Percentiles rank a stretch among this genome's conserved stretches.
phyloP scores from a whole-genome alignment of 2,888 invertebrate species.

The Agrotis puta region DNA sequence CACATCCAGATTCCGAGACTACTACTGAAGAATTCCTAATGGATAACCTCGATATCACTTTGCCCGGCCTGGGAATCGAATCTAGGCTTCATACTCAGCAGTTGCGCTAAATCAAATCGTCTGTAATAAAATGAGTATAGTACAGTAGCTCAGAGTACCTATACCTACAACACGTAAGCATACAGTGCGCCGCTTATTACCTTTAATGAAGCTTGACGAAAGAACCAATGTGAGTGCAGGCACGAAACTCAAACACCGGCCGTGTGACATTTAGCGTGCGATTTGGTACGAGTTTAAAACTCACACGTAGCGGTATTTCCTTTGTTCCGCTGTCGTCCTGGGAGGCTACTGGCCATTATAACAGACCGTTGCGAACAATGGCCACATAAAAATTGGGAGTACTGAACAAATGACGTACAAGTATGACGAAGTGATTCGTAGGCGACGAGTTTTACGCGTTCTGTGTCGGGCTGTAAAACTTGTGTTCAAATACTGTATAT shows the following conservation, averaged over 20 bases:
- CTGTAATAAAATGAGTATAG: conserved; percentile 16
- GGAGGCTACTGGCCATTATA: conserved; percentile 81
- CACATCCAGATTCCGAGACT: too few relatives aligned
- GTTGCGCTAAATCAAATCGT: background rate
- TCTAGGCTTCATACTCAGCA: background rate
- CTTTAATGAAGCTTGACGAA: conserved; percentile 81
- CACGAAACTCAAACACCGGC: conserved; percentile 75
- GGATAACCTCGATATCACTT: too few relatives aligned
- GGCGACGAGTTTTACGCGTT: conserved; percentile 48
- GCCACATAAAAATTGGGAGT: conserved; percentile 77
- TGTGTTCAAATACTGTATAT: conserved; percentile 5
- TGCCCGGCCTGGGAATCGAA: too few relatives aligned
- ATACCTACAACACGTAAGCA: conserved; percentile 36
- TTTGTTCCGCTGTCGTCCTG: conserved; percentile 75
- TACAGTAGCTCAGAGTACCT: background rate
- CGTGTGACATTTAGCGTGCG: conserved; percentile 58
- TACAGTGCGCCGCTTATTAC: conserved; percentile 64
- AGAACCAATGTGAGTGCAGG: conserved; percentile 74
- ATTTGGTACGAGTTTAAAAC: conserved; percentile 67
- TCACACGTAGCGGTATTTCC: conserved; percentile 73
- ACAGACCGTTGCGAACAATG: conserved; percentile 78
- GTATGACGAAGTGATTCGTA: conserved; percentile 62
- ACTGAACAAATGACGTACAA: conserved; percentile 57
- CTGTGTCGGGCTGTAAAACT: conserved; percentile 15
- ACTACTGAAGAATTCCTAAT: too few relatives aligned